Evolutionary conservation across 2,888 invertebrate genomes (phyloP).

Genomic region (Sacculina carcini): DNA sequence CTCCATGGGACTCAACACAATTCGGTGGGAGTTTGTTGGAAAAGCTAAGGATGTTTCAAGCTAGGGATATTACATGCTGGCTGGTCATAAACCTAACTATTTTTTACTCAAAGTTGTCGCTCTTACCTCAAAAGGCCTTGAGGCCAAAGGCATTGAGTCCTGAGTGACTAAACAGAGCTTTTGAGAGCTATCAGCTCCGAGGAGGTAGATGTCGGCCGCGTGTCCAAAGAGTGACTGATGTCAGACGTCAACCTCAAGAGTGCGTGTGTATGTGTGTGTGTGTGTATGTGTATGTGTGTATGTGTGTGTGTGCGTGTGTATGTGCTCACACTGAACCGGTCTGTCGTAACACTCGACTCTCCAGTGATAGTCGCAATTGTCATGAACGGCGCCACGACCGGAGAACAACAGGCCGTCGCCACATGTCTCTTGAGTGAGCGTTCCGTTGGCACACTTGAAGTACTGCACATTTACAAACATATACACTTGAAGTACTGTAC

Average conservation of each 20-base stretch:
- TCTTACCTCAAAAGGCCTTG: too few species aligned
- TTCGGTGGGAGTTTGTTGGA: too few species aligned
- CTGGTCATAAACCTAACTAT: too few species aligned
- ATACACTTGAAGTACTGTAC: neutral
- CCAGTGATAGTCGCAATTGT: constrained; percentile 87
- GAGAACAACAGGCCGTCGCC: constrained; percentile 62
- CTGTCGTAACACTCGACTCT: constrained; percentile 59
- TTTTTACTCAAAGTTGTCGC: too few species aligned
- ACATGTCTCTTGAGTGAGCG: constrained; percentile 62
- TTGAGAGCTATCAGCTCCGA: too few species aligned
- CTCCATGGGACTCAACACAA: too few species aligned
- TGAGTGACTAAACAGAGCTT: too few species aligned
- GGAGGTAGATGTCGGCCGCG: too few species aligned
- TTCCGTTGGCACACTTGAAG: constrained; percentile 49
- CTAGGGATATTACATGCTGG: too few species aligned
- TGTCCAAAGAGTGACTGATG: too few species aligned
- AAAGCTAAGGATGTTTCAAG: too few species aligned
- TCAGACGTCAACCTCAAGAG: neutral
- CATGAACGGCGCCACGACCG: constrained; percentile 62
- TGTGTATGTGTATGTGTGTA: constrained; percentile 2
- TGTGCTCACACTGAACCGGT: constrained; percentile 31
- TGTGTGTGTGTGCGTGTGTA: constrained; percentile 4
- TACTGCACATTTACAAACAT: neutral
- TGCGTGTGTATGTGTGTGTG: constrained; percentile 1
- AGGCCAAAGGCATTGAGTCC: too few species aligned